phyloP scores from a whole-genome alignment of 2,113 vertebrate genomes.

The Laterallus jamaicensis region DNA sequence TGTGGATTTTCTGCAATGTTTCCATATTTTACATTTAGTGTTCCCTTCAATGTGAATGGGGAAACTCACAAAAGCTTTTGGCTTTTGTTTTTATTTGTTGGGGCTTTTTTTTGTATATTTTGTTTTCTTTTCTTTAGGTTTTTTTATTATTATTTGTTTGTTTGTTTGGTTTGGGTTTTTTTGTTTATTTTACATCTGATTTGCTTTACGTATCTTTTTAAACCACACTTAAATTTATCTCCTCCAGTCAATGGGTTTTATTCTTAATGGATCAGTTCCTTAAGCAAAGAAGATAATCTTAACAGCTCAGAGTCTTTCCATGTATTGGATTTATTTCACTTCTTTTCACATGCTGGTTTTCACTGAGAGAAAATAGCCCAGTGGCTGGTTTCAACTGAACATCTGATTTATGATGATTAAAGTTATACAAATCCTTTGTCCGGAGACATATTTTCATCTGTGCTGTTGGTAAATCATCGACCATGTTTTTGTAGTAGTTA shows the following conservation, averaged over 20 bases:
- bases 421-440: not conserved
- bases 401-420: not conserved
- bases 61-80: not conserved
- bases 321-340: not conserved
- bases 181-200: not conserved
- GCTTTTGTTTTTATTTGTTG: not conserved
- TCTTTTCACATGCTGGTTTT: not conserved
- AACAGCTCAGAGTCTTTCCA: not conserved
- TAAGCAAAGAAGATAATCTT: not conserved
- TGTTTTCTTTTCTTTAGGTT: not conserved
- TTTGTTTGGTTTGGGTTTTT: not conserved
- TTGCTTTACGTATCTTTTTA: not conserved
- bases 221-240: not conserved
- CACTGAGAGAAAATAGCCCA: not conserved
- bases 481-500: not conserved
- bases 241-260: not conserved
- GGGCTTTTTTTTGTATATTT: not conserved
- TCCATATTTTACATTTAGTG: not conserved
- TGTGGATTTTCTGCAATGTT: not conserved
- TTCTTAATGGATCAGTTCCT: not conserved
- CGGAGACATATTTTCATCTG: not conserved
- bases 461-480: not conserved
- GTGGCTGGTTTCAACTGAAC: not conserved
- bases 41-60: not conserved
- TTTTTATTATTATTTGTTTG: too few species aligned